Conservation (phyloP, 30 jellyfish, hydroid and myxozoan species). For the Hydra vulgaris region DNA sequence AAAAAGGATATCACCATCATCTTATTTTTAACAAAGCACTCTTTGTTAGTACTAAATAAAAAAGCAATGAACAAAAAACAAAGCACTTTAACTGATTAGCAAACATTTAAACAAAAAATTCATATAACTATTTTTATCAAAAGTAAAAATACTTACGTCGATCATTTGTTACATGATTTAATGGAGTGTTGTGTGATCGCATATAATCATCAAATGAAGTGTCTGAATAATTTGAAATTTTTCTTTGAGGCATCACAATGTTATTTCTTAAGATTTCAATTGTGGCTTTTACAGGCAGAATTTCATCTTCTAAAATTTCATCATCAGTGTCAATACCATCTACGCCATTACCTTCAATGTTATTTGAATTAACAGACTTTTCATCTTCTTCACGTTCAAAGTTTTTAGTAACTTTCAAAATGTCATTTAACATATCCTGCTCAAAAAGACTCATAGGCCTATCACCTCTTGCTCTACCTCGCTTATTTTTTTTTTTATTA, state of each 20-base stretch:
- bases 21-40: too few species aligned
- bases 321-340: conserved; percentile 22
- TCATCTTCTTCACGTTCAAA: conserved; percentile 13
- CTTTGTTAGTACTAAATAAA: too few species aligned
- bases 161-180: neutral
- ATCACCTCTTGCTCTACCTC: conserved; percentile 26
- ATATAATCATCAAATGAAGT: conserved; percentile 14
- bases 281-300: conserved; percentile 28
- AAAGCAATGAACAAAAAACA: too few species aligned
- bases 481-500: neutral
- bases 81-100: too few species aligned
- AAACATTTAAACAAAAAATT: too few species aligned
- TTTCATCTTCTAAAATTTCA: conserved; percentile 28
- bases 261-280: conserved; percentile 4
- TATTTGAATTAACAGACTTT: neutral
- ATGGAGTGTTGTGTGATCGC: neutral
- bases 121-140: too few species aligned
- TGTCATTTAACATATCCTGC: conserved; percentile 31
- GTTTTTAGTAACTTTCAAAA: conserved; percentile 5
- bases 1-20: too few species aligned
- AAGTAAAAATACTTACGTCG: conserved; percentile 3
- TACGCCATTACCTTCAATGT: conserved; percentile 5
- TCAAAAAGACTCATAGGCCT: conserved; percentile 34
- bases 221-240: conserved; percentile 11
- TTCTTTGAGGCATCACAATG: conserved; percentile 8